Evolutionary conservation across 2,888 invertebrate species (phyloP), one percentile per base, ranked within the genome.

Genomic region (Autographa gamma): DNA sequence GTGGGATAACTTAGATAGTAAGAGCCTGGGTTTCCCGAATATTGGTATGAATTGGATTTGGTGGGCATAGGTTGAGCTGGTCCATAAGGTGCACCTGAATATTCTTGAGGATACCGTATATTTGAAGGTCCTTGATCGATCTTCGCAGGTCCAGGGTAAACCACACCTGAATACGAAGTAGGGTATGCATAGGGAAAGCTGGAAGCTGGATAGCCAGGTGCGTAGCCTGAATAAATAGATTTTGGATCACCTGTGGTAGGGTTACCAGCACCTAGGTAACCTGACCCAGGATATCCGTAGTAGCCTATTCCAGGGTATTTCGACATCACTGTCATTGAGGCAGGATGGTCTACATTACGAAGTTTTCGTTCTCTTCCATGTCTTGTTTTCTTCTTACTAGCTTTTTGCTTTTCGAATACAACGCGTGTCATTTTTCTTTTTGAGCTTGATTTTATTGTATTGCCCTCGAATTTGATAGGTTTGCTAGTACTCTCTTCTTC

Each of bases 351-450:
- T 59, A 69, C 25, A 6, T 8, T 60, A 64, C 80, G 84, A 72
- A 81, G 80, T 41, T 82, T 86, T 2, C 85, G 87, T 6, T 89
- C 88, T 48, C 88, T 86, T 59, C 85, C 86, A 54, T 87, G 86
- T 71, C 72, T 82, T 31, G 62, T 61, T 62, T 84, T 91, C 62
- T 85, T 89, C 54, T 88, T 87, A 61, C 85, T 82, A 0, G 63
- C 54, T 16, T 70, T 80, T 77, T 38, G 80, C 73, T 60, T 60
- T 79, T 63, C 85, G 85, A 48, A 79, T 60, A 64, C 41, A 1
- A 80, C 56, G 41, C 56, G 56, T 43, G 71, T 73, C 6, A 8
- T 63, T 2, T 62, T 61, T 18, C n/a, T 25, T 43, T 31, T 52
- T 8, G 19, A 32, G 48, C 62, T 19, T 19, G 0, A 11, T 14